These are phyloP conservation scores for Embidobia sp. DNA, from an alignment of 2,888 invertebrate species.

Conservation along the genomic window DNA sequence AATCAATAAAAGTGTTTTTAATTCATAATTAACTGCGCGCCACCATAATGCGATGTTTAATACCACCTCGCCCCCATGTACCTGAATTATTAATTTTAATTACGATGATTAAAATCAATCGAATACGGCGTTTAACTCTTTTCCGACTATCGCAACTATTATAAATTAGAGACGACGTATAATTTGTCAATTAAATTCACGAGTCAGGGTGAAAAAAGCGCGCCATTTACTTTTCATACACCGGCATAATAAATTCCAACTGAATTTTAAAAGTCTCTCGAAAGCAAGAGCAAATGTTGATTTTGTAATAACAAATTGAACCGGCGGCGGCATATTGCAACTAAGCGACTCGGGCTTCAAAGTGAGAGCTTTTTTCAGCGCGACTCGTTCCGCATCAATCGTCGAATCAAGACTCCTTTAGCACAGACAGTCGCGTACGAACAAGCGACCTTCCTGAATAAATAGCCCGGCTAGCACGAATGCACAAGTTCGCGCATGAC, in stretches of 20 bases:
- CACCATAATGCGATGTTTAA: too few species aligned
- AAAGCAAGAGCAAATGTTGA: constrained; percentile 28
- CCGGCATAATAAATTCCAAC: constrained; percentile 3
- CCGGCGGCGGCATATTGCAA: constrained; percentile 20
- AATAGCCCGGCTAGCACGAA: constrained; percentile 47
- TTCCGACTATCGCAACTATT: too few species aligned
- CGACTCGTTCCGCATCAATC: constrained; percentile 39
- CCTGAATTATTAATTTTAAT: too few species aligned
- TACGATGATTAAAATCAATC: too few species aligned
- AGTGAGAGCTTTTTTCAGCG: constrained; percentile 42
- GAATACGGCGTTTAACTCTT: too few species aligned
- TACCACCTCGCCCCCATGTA: too few species aligned
- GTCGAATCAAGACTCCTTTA: constrained; percentile 51
- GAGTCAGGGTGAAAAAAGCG: too few species aligned
- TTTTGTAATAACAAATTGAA: constrained; percentile 52
- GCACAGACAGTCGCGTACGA: constrained; percentile 45
- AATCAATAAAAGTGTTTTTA: too few species aligned
- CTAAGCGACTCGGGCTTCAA: constrained; percentile 25
- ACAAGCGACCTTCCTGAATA: constrained; percentile 58
- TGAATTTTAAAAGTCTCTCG: not conserved
- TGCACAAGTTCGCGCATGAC: constrained; percentile 54
- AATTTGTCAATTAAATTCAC: too few species aligned
- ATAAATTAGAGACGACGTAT: too few species aligned
- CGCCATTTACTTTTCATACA: not conserved
- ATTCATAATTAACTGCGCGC: too few species aligned